Conservation (phyloP, 2,113 vertebrate species). For the Vicugna pacos region DNA sequence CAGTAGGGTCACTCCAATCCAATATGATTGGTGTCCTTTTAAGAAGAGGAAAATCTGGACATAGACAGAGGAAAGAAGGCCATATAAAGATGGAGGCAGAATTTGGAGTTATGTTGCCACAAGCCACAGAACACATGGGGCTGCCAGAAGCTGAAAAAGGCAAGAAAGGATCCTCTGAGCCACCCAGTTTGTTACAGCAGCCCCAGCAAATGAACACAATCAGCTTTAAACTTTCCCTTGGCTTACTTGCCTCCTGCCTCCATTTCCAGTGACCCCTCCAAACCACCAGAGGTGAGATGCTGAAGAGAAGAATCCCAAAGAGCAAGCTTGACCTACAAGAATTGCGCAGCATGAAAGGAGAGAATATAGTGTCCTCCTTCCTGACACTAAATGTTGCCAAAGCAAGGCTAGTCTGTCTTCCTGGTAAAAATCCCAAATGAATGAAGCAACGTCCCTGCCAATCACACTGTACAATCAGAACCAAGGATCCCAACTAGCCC, state of each 20-base stretch:
- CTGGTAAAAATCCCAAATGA: slow-evolving; percentile 76
- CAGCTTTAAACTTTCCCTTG: slow-evolving; percentile 21
- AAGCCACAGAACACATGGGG: not conserved
- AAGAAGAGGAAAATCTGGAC: not conserved
- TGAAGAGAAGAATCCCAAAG: not conserved
- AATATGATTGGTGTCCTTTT: not conserved
- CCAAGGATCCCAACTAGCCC: slow-evolving; percentile 68
- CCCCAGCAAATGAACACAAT: not conserved
- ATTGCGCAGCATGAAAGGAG: not conserved
- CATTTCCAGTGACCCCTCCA: not conserved
- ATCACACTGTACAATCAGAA: slow-evolving; percentile 71
- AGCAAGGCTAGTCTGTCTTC: slow-evolving; percentile 67
- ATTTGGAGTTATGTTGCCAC: not conserved
- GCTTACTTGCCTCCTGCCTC: not conserved
- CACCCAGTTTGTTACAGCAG: not conserved
- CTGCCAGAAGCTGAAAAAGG: not conserved
- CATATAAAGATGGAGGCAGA: not conserved
- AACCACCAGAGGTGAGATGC: not conserved
- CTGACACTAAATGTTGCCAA: slow-evolving; percentile 29
- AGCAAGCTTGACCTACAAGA: not conserved
- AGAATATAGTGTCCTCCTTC: slow-evolving; percentile 1
- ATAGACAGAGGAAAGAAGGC: not conserved
- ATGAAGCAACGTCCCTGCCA: slow-evolving; percentile 74
- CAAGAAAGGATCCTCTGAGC: not conserved
- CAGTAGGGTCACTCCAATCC: not conserved